Percentiles rank a stretch among this genome's conserved stretches.
Evolutionary conservation across 2,888 invertebrate genomes (phyloP).

Genomic region (Hemistola chrysoprasaria): DNA sequence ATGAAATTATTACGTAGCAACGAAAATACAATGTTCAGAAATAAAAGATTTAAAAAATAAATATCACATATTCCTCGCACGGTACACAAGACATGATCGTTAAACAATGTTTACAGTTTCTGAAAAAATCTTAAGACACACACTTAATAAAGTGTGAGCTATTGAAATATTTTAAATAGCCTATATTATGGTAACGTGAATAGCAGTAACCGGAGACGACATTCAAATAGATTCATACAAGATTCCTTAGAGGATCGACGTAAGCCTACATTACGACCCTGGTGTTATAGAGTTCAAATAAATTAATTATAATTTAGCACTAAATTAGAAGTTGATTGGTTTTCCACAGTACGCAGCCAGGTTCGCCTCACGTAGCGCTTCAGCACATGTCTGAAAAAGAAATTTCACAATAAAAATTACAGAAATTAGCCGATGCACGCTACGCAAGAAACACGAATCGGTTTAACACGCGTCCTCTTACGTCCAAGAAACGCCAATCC

Average conservation of each 20-base stretch:
- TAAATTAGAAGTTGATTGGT: conserved; percentile 95
- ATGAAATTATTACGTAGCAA: conserved; percentile 46
- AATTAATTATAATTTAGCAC: conserved; percentile 39
- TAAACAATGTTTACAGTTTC: conserved; percentile 18
- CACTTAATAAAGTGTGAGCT: too few relatives aligned
- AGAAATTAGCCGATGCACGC: too few relatives aligned
- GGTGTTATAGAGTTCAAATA: conserved; percentile 36
- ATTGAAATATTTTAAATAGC: too few relatives aligned
- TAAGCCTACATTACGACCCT: conserved; percentile 39
- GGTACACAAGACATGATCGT: conserved; percentile 26
- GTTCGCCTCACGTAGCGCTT: conserved; percentile 98
- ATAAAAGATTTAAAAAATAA: conserved; percentile 37
- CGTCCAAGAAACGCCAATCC: too few relatives aligned
- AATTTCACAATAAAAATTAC: too few relatives aligned
- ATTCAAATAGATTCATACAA: conserved; percentile 69
- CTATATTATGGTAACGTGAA: conserved; percentile 15
- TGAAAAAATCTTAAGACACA: too few relatives aligned
- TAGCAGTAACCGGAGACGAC: conserved; percentile 34
- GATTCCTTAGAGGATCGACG: conserved; percentile 55
- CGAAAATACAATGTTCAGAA: conserved; percentile 35
- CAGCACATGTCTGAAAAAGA: conserved; percentile 93
- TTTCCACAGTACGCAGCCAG: conserved; percentile 97
- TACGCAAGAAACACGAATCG: too few relatives aligned
- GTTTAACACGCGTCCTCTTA: too few relatives aligned
- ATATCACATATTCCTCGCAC: conserved; percentile 36